A percentile compares a stretch with the other conserved stretches of the same genome.
Evolutionary conservation across 1,140 invertebrate species (phyloP).

Genomic region (Lucilia sericata): DNA sequence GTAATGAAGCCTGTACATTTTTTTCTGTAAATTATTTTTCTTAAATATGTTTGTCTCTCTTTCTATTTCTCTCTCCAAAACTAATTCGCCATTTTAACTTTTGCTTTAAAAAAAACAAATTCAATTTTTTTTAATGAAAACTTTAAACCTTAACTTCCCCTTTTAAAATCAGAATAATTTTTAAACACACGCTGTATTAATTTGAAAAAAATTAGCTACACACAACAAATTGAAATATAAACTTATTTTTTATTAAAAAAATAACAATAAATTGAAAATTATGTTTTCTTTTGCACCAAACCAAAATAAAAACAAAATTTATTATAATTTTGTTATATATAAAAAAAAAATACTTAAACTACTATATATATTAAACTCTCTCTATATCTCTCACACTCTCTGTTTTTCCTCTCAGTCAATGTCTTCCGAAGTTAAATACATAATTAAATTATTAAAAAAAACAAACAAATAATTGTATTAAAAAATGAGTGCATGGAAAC

Average conservation of each 20-base stretch:
- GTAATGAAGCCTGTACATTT: constrained; percentile 42
- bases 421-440: constrained; percentile 48
- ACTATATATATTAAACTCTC: constrained; percentile 23
- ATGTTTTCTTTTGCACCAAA: constrained; percentile 24
- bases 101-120: constrained; percentile 37
- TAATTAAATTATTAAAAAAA: not conserved
- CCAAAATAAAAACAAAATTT: not conserved
- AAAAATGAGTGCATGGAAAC: constrained; percentile 31
- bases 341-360: constrained; percentile 1
- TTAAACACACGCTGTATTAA: constrained; percentile 1
- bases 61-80: constrained; percentile 30
- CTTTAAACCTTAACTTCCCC: not conserved
- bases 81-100: constrained; percentile 51
- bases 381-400: constrained; percentile 51
- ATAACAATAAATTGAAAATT: not conserved
- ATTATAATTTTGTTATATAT: not conserved
- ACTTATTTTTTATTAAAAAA: not conserved
- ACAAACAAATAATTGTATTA: constrained; percentile 23
- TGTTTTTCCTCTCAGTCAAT: constrained; percentile 52
- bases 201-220: not conserved
- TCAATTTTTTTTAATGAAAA: constrained; percentile 5
- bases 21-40: constrained; percentile 35
- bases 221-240: not conserved
- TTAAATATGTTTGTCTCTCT: constrained; percentile 23
- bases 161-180: not conserved